phyloP scores from a whole-genome alignment of 1,140 invertebrate genomes.

The Lordiphosa collinella region DNA sequence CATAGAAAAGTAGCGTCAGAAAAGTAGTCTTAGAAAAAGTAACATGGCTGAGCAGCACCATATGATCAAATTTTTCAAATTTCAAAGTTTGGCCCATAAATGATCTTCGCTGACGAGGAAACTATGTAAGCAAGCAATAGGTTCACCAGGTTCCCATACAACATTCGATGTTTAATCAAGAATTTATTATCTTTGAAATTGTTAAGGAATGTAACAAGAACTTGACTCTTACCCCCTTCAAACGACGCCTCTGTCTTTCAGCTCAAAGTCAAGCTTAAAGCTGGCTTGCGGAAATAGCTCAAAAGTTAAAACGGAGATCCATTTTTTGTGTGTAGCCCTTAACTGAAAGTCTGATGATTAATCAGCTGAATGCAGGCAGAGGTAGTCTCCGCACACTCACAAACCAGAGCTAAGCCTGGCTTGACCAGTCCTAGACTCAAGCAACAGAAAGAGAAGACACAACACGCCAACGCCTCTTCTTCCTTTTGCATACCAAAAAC shows the following conservation, averaged over 20 bases:
- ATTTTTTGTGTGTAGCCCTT: conserved; percentile 2
- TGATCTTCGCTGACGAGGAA: too few species aligned
- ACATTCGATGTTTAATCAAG: too few species aligned
- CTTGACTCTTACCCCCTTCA: too few species aligned
- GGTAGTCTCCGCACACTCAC: conserved; percentile 1
- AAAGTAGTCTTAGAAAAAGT: too few species aligned
- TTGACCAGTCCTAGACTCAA: conserved; percentile 4
- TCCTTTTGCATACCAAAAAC: conserved; percentile 22
- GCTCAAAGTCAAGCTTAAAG: conserved; percentile 4
- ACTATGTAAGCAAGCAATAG: too few species aligned
- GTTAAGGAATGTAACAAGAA: too few species aligned
- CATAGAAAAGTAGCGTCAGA: too few species aligned
- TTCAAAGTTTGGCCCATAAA: too few species aligned
- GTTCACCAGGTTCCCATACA: too few species aligned
- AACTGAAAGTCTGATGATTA: conserved; percentile 17
- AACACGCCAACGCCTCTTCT: conserved; percentile 11
- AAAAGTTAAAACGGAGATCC: conserved; percentile 4
- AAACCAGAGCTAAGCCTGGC: not conserved
- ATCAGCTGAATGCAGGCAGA: conserved; percentile 24
- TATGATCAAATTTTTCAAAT: too few species aligned
- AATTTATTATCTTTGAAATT: too few species aligned
- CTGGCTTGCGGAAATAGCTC: conserved; percentile 36
- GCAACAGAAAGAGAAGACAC: not conserved
- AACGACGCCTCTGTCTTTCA: conserved; percentile 18
- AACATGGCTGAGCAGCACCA: too few species aligned